Percentiles rank a stretch among this genome's conserved stretches.
Conservation (phyloP, 53 echinoderm and acorn worm genomes). For the Henricia sp. region DNA sequence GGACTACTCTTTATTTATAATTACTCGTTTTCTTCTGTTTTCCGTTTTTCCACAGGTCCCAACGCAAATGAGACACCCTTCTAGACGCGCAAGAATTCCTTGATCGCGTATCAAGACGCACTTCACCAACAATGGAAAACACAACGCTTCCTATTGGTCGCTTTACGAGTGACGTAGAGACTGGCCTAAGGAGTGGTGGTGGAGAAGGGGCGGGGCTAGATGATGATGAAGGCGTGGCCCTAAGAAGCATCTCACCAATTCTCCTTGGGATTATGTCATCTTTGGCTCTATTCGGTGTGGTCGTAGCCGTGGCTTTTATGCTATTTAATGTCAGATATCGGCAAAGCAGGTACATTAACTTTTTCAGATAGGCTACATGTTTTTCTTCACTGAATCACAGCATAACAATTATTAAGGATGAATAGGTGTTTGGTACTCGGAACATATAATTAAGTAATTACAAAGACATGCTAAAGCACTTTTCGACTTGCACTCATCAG, state of each 20-base stretch:
- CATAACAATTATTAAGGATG: no score
- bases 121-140: neutral
- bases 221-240: slow-evolving; percentile 21
- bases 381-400: no score
- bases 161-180: neutral
- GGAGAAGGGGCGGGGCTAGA: neutral
- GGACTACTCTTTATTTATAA: no score
- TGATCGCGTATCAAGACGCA: neutral
- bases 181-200: neutral
- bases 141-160: slow-evolving; percentile 6
- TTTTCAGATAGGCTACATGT: no score
- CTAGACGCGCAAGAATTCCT: no score
- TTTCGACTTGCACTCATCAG: no score
- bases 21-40: no score
- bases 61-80: no score
- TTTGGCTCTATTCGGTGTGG: slow-evolving; percentile 60
- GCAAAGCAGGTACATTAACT: slow-evolving; percentile 91
- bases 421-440: no score
- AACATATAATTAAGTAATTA: no score
- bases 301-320: slow-evolving; percentile 69
- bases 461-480: no score
- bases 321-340: slow-evolving; percentile 83
- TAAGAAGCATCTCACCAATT: slow-evolving; percentile 64
- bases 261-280: slow-evolving; percentile 56
- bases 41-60: no score